Base-by-base conservation (phyloP, 2,888 invertebrate species). In the Chalcosyrphus nemorum region DNA sequence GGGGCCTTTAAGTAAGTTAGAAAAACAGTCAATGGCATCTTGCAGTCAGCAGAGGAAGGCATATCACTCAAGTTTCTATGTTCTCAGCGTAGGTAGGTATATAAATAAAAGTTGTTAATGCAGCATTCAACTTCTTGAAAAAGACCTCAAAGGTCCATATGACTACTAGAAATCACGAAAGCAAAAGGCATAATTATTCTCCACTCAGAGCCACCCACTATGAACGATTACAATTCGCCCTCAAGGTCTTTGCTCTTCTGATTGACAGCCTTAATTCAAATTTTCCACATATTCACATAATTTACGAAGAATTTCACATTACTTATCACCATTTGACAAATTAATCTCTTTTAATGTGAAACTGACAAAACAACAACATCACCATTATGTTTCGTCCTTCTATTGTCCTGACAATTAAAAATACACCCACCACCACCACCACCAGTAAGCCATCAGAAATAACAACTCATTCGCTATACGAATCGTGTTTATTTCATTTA, bases 311-410 rank as follows among this genome's bases (percentile, higher is more conserved):
- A 74, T 59, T 45, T 54, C 38, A 29, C 3, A 38, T 43, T 57
- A 57, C 63, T 70, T 63, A 65, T 65, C 38, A 65, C 9, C 70
- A 5, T 65, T 81, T 81, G 81, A 81, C 81, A 81, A 71, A 81
- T 81, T 76, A 71, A 81, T 81, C 76, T 71, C 52, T 43, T 52
- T 17, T 13, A 21, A 59, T 21, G 13, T 27, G 56, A 29, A 47
- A 24, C 47, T 4, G n/a, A 0, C 59, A 59, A 41, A 32, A 24
- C n/a, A 29, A 56, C 38, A 66, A 24, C 21, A 35, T 38, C 27
- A 32, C 21, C n/a, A n/a, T 17, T 27, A 11, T 2, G 11, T 11
- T 43, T 52, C 1, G 5, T 32, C 41, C 24, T 41, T 61, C 13
- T 29, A 43, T 71, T 65, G 27, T 61, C 59, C 13, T n/a, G 17